Evolutionary conservation across 2,113 vertebrate species (phyloP).

Genomic region (Crypturellus undulatus): DNA sequence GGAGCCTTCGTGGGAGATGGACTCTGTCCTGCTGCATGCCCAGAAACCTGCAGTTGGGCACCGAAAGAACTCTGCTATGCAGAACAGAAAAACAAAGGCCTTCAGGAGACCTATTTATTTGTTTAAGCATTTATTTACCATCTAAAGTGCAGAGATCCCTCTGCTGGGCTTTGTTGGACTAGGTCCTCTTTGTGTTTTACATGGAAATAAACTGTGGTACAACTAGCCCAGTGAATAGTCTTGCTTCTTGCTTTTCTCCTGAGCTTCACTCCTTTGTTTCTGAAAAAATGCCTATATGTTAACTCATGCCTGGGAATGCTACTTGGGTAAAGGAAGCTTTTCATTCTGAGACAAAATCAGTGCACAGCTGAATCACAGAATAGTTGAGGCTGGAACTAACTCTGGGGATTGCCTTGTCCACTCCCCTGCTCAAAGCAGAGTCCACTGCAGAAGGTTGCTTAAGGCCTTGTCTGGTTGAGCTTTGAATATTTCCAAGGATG

Average conservation of each 20-base stretch:
- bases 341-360: not conserved
- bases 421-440: not conserved
- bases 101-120: not conserved
- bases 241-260: not conserved
- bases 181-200: not conserved
- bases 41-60: not conserved
- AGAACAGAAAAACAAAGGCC: not conserved
- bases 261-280: not conserved
- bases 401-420: not conserved
- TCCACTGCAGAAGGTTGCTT: not conserved
- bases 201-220: not conserved
- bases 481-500: not conserved
- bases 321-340: not conserved
- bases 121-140: not conserved
- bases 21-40: rapidly evolving
- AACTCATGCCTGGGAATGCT: not conserved
- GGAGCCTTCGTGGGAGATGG: not conserved
- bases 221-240: too few relatives aligned
- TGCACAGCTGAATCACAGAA: not conserved
- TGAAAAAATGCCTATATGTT: not conserved
- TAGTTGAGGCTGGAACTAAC: not conserved
- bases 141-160: not conserved
- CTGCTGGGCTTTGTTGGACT: not conserved
- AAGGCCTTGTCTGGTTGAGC: not conserved
- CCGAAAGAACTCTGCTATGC: not conserved